Percentiles rank a stretch among this genome's conserved stretches.
Evolutionary conservation across 2,888 invertebrate species (phyloP).

Genomic region (Euclidia mi): DNA sequence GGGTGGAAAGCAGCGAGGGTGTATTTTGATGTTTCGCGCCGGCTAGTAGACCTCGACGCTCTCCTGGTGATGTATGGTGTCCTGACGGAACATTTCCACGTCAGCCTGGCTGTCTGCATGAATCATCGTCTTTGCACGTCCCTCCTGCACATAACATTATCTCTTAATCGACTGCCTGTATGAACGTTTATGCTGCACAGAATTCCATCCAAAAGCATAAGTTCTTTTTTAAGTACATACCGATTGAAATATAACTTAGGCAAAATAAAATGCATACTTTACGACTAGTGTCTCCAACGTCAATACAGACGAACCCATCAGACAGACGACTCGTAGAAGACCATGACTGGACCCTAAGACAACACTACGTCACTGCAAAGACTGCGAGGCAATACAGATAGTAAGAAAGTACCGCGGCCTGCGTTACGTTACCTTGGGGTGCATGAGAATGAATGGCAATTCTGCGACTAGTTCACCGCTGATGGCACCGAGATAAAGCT

Average conservation of each 20-base stretch:
- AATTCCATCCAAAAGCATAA: no score
- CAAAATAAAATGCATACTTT: no score
- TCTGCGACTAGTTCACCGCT: constrained; percentile 98
- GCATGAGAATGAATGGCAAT: constrained; percentile 97
- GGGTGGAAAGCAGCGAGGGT: neutral
- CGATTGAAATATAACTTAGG: neutral
- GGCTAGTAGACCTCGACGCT: constrained; percentile 86
- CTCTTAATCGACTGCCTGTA: no score
- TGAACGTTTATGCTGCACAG: no score
- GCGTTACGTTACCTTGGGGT: constrained; percentile 92
- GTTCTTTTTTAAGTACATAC: no score
- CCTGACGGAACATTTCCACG: constrained; percentile 93
- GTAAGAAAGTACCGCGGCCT: no score
- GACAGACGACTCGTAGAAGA: constrained; percentile 28
- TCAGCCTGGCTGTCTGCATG: constrained; percentile 93
- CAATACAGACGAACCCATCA: constrained; percentile 14
- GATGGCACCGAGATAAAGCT: constrained; percentile 97
- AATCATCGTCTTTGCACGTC: constrained; percentile 89
- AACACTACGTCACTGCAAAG: constrained; percentile 4
- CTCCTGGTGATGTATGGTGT: constrained; percentile 90
- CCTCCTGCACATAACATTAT: constrained; percentile 68
- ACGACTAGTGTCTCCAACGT: constrained; percentile 1
- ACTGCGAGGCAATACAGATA: neutral
- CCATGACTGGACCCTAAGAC: constrained; percentile 28
- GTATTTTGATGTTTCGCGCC: no score